phyloP scores from a whole-genome alignment of 1,140 invertebrate species.

The Lineus longissimus region DNA sequence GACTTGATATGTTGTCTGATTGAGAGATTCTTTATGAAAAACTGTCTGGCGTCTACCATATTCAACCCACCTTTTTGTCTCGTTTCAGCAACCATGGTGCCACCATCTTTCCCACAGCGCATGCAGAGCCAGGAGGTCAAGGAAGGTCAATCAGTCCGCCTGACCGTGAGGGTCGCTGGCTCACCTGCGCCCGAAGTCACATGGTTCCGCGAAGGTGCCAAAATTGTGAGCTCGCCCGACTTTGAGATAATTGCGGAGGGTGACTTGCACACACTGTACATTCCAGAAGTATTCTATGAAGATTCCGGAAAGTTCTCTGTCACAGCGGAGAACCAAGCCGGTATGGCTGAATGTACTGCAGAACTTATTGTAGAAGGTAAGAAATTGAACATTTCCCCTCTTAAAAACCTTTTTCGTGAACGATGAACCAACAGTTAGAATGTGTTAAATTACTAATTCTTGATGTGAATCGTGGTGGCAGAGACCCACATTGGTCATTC shows the following conservation, averaged over 20 bases:
- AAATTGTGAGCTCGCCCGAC: slow-evolving; percentile 48
- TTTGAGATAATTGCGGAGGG: slow-evolving; percentile 53
- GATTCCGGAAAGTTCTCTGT: slow-evolving; percentile 65
- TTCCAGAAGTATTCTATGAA: slow-evolving; percentile 53
- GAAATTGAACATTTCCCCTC: too few relatives aligned
- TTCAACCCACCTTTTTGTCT: too few relatives aligned
- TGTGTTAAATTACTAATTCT: too few relatives aligned
- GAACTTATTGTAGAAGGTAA: slow-evolving; percentile 48
- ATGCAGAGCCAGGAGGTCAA: slow-evolving; percentile 46
- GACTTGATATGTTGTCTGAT: too few relatives aligned
- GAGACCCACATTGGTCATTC: too few relatives aligned
- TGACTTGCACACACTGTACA: slow-evolving; percentile 50
- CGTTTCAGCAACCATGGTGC: slow-evolving; percentile 52
- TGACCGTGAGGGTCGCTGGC: slow-evolving; percentile 55
- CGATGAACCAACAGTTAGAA: not conserved
- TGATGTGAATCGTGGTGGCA: too few relatives aligned
- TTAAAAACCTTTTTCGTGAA: not conserved
- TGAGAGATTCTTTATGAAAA: too few relatives aligned
- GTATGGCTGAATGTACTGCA: slow-evolving; percentile 45
- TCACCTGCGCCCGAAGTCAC: slow-evolving; percentile 55
- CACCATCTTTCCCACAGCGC: slow-evolving; percentile 54
- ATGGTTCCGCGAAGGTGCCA: slow-evolving; percentile 55
- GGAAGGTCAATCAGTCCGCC: slow-evolving; percentile 52
- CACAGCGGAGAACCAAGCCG: slow-evolving; percentile 46
- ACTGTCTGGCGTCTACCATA: too few relatives aligned